Base-by-base conservation (phyloP, 2,797 vertebrate genomes). In the Esox masquinongy region DNA sequence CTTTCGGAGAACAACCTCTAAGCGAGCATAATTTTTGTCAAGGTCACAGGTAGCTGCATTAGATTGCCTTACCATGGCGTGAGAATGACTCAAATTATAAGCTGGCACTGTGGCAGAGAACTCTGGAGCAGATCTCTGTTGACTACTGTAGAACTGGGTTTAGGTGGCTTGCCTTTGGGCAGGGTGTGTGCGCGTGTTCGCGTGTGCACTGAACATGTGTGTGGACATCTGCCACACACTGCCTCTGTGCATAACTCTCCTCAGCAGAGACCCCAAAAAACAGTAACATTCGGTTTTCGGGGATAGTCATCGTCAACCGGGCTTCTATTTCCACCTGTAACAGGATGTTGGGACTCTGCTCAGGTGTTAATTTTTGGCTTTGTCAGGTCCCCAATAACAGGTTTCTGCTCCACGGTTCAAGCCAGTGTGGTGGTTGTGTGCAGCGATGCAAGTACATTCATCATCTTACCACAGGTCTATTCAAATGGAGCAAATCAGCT, bases 41-140 rank as follows among this genome's bases (percentile, higher is more conserved):
- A 90, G 84, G 84, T 89, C 82, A 79, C 72, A 74, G 74, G 43
- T 76, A 81, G 67, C 63, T 76, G 22, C 56, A 56, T 56, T 68
- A 11, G 74, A 74, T 70, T 84, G 68, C 31, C 70, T 74, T 70
- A 26, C 53, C 81, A 79, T 34, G 29, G 36, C 4, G 26, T 34
- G 77, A 73, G 47, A 59, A 73, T 71, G 68, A 84, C 68, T 76
- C 73, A 36, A 74, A 47, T 66, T 64, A 79, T 79, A 84, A 77
- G 80, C 31, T 19, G 77, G 43, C 12, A 14, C 43, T 14, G 43
- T 47, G 81, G 2, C 19, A 15, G 68, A 71, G 34, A 68, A 61
- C 56, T 68, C 8, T 47, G 9, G 80, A 80, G 56, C n/a, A 24
- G 34, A 70, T 79, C 78, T 72, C 74, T 50, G 5, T n/a, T 16